A percentile compares a stretch with the other conserved stretches of the same genome.
phyloP scores from a whole-genome alignment of 2,797 vertebrate species.

The Diplodus sargus region DNA sequence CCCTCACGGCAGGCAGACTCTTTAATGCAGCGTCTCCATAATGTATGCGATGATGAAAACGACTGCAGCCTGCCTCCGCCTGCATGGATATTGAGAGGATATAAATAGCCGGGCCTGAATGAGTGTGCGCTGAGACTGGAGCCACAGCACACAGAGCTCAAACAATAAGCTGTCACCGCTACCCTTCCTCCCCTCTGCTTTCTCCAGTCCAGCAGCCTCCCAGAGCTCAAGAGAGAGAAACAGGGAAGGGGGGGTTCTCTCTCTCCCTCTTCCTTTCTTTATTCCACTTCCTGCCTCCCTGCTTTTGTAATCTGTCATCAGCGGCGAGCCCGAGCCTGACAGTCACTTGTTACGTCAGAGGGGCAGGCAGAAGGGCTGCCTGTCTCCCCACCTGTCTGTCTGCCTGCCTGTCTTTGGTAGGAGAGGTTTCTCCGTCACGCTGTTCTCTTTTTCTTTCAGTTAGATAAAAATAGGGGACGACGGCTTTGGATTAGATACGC shows the following conservation, averaged over 20 bases:
- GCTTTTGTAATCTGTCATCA: conserved; percentile 72
- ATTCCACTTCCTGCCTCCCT: conserved; percentile 74
- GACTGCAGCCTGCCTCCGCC: conserved; percentile 68
- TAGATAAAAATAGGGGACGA: conserved; percentile 41
- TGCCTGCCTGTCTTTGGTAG: conserved; percentile 25
- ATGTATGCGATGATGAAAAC: conserved; percentile 73
- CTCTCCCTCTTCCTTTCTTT: conserved; percentile 75
- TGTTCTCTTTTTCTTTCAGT: conserved; percentile 52
- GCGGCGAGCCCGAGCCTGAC: conserved; percentile 41
- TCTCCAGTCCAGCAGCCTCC: conserved; percentile 67
- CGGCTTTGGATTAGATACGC: conserved; percentile 37
- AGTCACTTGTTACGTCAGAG: conserved; percentile 66
- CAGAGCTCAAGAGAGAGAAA: conserved; percentile 28
- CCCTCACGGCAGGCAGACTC: conserved; percentile 44
- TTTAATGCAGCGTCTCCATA: conserved; percentile 53
- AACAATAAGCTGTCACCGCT: conserved; percentile 77
- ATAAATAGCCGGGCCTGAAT: conserved; percentile 77
- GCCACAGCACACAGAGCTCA: conserved; percentile 72
- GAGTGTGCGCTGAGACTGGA: conserved; percentile 70
- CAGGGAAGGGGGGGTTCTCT: conserved; percentile 23
- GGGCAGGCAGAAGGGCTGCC: conserved; percentile 29
- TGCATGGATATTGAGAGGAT: conserved; percentile 77
- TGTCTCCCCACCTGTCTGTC: conserved; percentile 55
- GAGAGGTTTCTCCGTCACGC: conserved; percentile 38
- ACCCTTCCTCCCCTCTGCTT: conserved; percentile 71